Base-by-base conservation (phyloP, 2,113 vertebrate genomes). In the Butorides virescens region DNA sequence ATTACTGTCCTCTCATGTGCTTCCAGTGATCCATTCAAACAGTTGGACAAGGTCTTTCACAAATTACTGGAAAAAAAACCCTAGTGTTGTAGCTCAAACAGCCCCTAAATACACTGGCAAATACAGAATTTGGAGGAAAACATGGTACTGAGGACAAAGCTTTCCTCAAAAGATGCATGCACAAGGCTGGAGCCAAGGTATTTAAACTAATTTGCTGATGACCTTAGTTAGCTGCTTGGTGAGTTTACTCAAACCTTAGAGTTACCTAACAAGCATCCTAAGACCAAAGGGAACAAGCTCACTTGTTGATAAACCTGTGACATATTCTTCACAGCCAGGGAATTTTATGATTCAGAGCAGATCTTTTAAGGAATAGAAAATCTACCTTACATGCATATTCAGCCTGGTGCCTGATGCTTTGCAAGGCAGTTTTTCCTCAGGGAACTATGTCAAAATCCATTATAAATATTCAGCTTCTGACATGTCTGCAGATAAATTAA, bases 391-490 rank as follows among this genome's bases (percentile, higher is more conserved):
- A 39, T 53, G 22, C n/a, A 56, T 88, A 93, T 75, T 75, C 61
- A 86, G 44, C 30, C 68, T 67, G 50, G 89, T 81, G 36, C 53
- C 26, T 94, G 66, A 75, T 86, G 49, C 37, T 87, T 92, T 90
- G 66, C 47, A 86, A 94, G 44, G 62, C 72, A 88, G 26, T 56
- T 92, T 96, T 74, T 88, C 92, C 75, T 63, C 30, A 46, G 63
- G 37, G 72, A 93, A 72, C n/a, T 90, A 22, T 67, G 37, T 39
- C 85, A 72, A 95, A 89, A 91, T 87, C 30, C 23, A 30, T 84
- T 81, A 78, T 82, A 95, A 91, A 92, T 93, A 96, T 87, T 92
- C 86, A 62, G 20, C 15, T 81, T 96, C 53, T 85, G 73, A 87
- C 36, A 79, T 13, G 15, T 92, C 58, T 91, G 53, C 20, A 91